Evolutionary conservation across 2,888 invertebrate genomes (phyloP), one percentile per base, ranked within the genome.

Genomic region (Malthinus flaveolus): DNA sequence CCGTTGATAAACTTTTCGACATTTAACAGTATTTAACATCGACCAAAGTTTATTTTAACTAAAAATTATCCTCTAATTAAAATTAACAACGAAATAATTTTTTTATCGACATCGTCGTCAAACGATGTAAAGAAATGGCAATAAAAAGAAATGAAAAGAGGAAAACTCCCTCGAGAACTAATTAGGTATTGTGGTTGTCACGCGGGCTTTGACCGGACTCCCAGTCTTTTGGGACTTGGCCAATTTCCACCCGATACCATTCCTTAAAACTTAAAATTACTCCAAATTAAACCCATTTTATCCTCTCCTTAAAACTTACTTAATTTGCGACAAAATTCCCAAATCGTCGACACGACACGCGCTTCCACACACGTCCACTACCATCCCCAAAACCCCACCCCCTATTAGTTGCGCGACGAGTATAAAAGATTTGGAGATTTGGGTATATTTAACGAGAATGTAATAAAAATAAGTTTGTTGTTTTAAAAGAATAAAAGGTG

Each of bases 181-280:
- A 69, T 68, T 69, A 67, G 65, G 62, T 66, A 65, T 64, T 66
- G 64, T 66, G 65, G 67, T 61, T 67, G 69, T 69, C 69, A 68
- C 69, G 60, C 66, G 65, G 68, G 66, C 61, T 61, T 66, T 58
- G 64, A 62, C 64, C 57, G 58, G 50, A 63, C 62, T 58, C 64
- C 63, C 60, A 59, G 62, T 59, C 63, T 54, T 57, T 52, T 46
- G 62, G 59, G 66, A 59, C 50, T 61, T 46, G 34, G 51, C 50
- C 60, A 60, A 60, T 60, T 60, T 60, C 52, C 56, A 56, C 56
- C 50, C 57, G 47, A 57, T 57, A 57, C 44, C 49, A 55, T 52
- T 51, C 35, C 49, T 23, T 23, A 23, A 23, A 23, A 2, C 5
- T 23, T 23, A 3, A 23, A 23, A 23, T 23, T 23, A 23, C 5